Conservation (phyloP, 2,888 invertebrate species). For the Lycocerus yunnanus region DNA sequence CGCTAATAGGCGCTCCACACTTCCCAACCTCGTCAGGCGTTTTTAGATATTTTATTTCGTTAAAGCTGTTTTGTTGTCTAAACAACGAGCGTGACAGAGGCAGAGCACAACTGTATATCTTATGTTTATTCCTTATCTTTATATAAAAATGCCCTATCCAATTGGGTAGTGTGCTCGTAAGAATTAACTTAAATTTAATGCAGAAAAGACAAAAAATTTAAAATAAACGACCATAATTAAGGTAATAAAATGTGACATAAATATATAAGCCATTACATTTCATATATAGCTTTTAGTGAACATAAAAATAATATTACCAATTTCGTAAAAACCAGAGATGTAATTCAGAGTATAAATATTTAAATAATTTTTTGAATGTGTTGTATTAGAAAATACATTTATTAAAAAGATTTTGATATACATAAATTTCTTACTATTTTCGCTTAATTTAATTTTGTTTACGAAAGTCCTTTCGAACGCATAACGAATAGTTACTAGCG, state of each 20-base stretch:
- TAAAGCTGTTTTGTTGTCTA: too few relatives aligned
- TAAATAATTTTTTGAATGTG: neutral
- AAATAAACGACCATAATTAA: neutral
- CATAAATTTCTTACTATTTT: slow-evolving; percentile 5
- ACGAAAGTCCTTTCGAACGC: slow-evolving; percentile 2
- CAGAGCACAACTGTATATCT: too few relatives aligned
- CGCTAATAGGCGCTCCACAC: too few relatives aligned
- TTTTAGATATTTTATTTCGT: too few relatives aligned
- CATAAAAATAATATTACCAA: neutral
- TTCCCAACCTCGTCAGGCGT: too few relatives aligned
- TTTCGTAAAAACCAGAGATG: neutral
- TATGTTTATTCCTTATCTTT: too few relatives aligned
- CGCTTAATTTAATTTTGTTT: slow-evolving; percentile 13
- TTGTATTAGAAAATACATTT: neutral
- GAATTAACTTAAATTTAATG: neutral
- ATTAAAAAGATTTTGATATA: neutral
- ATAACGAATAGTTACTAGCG: slow-evolving; percentile 9
- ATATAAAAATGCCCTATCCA: too few relatives aligned
- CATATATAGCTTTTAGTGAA: neutral
- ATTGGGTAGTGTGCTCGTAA: too few relatives aligned
- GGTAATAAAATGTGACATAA: neutral
- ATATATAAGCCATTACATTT: neutral
- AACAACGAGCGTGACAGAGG: too few relatives aligned
- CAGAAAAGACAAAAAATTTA: neutral
- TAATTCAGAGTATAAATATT: neutral